A percentile compares a stretch with the other conserved stretches of the same genome.
Evolutionary conservation across 2,113 vertebrate species (phyloP).

Genomic region (Malurus alboscapulatus): DNA sequence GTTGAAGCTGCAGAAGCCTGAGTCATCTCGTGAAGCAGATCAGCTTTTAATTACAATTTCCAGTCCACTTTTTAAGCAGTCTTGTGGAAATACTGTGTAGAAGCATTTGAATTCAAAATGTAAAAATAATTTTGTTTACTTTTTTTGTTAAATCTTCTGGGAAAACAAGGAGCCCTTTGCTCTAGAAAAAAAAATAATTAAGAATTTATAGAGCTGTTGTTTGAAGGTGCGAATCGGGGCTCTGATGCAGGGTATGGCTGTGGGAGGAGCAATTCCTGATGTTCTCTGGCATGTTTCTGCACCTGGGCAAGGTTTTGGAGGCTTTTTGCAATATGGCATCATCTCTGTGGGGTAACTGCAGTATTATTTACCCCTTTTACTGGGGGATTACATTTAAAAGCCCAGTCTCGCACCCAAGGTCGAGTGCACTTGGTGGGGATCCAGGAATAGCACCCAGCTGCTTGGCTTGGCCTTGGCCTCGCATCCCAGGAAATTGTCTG

Average conservation of each 20-base stretch:
- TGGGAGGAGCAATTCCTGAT: not conserved
- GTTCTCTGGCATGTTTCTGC: not conserved
- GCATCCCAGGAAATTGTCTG: not conserved
- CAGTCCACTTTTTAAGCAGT: constrained; percentile 16
- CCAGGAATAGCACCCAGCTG: constrained; percentile 13
- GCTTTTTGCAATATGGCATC: not conserved
- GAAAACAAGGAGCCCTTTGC: not conserved
- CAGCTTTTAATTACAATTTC: constrained; percentile 53
- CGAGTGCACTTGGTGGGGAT: not conserved
- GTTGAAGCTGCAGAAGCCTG: constrained; percentile 38
- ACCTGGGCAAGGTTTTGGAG: not conserved
- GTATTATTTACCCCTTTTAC: not conserved
- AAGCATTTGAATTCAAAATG: constrained; percentile 45
- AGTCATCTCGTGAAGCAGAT: constrained; percentile 15
- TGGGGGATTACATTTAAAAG: not conserved
- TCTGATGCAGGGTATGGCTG: not conserved
- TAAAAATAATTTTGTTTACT: not conserved
- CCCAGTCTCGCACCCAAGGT: not conserved
- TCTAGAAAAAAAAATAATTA: not conserved
- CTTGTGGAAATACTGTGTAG: constrained; percentile 15
- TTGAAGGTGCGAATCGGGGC: not conserved
- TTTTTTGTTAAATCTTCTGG: not conserved
- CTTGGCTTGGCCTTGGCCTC: not conserved
- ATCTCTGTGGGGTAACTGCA: not conserved
- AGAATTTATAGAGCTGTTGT: not conserved